phyloP scores from a whole-genome alignment of 2,113 vertebrate species.

The Nansenia antarctica region DNA sequence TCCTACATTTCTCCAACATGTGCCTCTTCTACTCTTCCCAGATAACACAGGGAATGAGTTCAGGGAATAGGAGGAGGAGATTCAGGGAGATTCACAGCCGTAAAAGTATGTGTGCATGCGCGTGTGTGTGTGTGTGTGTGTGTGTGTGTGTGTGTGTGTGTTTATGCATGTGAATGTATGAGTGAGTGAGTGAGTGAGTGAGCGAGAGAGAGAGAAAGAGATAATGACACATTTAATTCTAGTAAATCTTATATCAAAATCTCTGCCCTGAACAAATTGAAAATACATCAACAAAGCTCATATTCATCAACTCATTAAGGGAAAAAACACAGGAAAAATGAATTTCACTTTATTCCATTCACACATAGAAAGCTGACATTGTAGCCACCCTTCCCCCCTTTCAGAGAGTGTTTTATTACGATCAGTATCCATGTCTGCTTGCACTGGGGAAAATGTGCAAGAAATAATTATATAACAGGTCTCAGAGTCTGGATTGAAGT shows the following conservation, averaged over 20 bases:
- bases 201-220: background rate
- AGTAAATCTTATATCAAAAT: background rate
- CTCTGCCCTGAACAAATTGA: no score
- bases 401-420: conserved; percentile 74
- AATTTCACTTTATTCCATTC: background rate
- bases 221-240: background rate
- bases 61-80: conserved; percentile 51
- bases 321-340: background rate
- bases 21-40: conserved; percentile 65
- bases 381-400: conserved; percentile 4
- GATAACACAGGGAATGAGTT: conserved; percentile 42
- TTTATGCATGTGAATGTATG: background rate
- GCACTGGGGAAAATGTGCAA: conserved; percentile 73
- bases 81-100: background rate
- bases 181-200: background rate
- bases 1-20: conserved; percentile 69
- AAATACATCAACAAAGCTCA: background rate
- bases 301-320: background rate
- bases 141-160: conserved; percentile 15
- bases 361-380: background rate
- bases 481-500: conserved; percentile 75
- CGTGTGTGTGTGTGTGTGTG: conserved; percentile 18
- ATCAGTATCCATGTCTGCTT: conserved; percentile 73
- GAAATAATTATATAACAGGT: conserved; percentile 76
- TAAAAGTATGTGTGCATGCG: background rate